A percentile compares a stretch with the other conserved stretches of the same genome.
phyloP scores from a whole-genome alignment of 1,140 invertebrate species.

The Pissodes strobi region DNA sequence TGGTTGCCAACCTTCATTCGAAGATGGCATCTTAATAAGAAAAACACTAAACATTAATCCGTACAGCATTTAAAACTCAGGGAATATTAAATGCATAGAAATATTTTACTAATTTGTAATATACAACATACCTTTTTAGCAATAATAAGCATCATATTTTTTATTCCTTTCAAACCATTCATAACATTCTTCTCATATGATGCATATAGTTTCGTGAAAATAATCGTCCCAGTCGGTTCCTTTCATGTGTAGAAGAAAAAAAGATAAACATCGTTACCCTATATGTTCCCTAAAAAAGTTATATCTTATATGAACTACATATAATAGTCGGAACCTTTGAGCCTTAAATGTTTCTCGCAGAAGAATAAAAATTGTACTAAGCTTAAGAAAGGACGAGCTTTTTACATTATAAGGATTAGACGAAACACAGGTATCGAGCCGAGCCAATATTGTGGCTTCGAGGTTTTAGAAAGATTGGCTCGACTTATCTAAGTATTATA shows the following conservation, averaged over 20 bases:
- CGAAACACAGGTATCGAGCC: conserved; percentile 46
- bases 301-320: conserved; percentile 38
- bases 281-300: conserved; percentile 37
- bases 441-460: conserved; percentile 48
- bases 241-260: conserved; percentile 17
- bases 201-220: background rate
- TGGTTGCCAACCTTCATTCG: too few species aligned
- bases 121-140: too few species aligned
- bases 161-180: background rate
- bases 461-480: conserved; percentile 48
- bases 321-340: conserved; percentile 49
- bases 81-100: too few species aligned
- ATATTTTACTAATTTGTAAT: too few species aligned
- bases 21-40: too few species aligned
- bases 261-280: conserved; percentile 26
- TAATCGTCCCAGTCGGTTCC: conserved; percentile 2
- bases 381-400: conserved; percentile 48
- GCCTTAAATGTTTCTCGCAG: conserved; percentile 41
- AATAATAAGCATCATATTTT: too few species aligned
- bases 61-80: too few species aligned
- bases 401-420: conserved; percentile 53
- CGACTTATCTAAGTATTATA: conserved; percentile 49
- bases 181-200: conserved; percentile 1
- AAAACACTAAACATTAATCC: too few species aligned
- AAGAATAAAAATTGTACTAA: conserved; percentile 49